Base-by-base conservation (phyloP, 1,140 invertebrate genomes). In the Drosophila nikananu region DNA sequence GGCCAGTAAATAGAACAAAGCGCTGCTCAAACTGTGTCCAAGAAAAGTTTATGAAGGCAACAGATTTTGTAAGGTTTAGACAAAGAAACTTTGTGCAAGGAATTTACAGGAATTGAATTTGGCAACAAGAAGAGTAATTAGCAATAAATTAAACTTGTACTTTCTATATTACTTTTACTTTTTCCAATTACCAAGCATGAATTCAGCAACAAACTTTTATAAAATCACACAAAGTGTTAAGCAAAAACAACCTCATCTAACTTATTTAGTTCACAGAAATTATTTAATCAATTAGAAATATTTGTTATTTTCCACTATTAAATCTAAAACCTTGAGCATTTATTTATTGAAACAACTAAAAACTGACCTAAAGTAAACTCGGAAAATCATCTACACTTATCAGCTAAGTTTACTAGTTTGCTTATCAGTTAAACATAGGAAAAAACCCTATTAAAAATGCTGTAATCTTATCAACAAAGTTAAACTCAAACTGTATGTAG, bases 1-100 rank as follows among this genome's bases (percentile, higher is more conserved):
- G 25, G 32, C 54, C 61, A 19, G 46, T 49, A 77, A 77, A 61
- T 77, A 67, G 62, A 77, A 52, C 48, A 66, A 68, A 77, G 51
- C 52, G 74, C 73, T 46, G n/a, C 3, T 39, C 21, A 78, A 78
- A 77, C 74, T 77, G 76, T 63, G 10, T 2, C 25, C 4, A 42
- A 13, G 51, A 3, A 30, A 41, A 52, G 32, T 51, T 65, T 25
- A 15, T 30, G 6, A 12, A 65, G 46, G 46, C 48, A 58, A 73
- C 57, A 61, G 55, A 37, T 27, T 67, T n/a, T 27, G 2, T 17
- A 17, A 21, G 32, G 32, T 37, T 55, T 55, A 17, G 35, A n/a
- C 13, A 48, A 10, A 6, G 7, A 17, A 61, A 44, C n/a, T 65
- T 35, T 61, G 19, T 21, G 2, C 7, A 0, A 0, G 17, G 13